A percentile compares a stretch with the other conserved stretches of the same genome.
Evolutionary conservation across 2,888 invertebrate species (phyloP).

Genomic region (Rotaria macrura): DNA sequence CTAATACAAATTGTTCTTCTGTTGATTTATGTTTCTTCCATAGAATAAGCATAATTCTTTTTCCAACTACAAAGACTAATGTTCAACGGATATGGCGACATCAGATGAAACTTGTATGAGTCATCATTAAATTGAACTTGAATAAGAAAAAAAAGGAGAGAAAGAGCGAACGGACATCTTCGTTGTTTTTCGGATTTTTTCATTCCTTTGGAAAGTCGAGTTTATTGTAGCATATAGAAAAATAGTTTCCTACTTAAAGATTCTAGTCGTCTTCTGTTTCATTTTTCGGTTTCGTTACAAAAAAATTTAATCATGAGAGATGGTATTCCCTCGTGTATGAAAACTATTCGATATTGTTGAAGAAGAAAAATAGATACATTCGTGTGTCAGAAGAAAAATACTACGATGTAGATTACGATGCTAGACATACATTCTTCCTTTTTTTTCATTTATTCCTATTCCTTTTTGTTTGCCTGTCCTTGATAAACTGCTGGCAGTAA

Average conservation of each 20-base stretch:
- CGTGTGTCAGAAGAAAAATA: not conserved
- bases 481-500: not conserved
- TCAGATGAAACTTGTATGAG: not conserved
- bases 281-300: not conserved
- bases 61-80: not conserved
- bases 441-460: not conserved
- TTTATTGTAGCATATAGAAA: not conserved
- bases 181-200: not conserved
- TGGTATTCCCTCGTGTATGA: not conserved
- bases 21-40: not conserved
- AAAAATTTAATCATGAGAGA: not conserved
- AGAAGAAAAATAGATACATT: not conserved
- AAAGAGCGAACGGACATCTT: not conserved
- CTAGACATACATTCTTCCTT: not conserved
- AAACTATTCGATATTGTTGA: not conserved
- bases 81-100: not conserved
- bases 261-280: not conserved
- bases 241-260: not conserved
- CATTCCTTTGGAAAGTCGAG: not conserved
- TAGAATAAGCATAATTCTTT: not conserved
- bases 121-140: not conserved
- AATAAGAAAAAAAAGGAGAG: not conserved
- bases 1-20: not conserved
- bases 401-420: not conserved
- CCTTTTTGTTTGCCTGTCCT: not conserved